These are phyloP conservation scores for Amblyopsis rosae DNA, from an alignment of 2,113 vertebrate genomes.

Conservation along the genomic window DNA sequence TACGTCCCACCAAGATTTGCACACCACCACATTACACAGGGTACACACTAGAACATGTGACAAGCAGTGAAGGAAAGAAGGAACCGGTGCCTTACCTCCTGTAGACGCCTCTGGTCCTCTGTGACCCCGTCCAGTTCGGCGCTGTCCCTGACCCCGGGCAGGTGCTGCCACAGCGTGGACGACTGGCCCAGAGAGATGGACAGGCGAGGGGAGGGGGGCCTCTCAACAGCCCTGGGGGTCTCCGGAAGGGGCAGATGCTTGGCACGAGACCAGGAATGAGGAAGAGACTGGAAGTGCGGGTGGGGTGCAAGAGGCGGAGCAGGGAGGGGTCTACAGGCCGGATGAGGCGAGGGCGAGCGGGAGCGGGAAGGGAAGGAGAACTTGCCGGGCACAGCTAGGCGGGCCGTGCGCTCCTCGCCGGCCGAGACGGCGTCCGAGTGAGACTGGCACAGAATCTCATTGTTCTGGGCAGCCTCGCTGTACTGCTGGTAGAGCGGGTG, in stretches of 20 bases:
- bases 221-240: slow-evolving; percentile 57
- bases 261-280: slow-evolving; percentile 66
- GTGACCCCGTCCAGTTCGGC: slow-evolving; percentile 79
- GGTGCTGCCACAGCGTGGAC: slow-evolving; percentile 88
- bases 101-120: slow-evolving; percentile 86
- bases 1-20: not conserved
- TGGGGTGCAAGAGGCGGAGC: slow-evolving; percentile 59
- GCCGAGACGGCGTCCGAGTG: slow-evolving; percentile 74
- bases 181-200: slow-evolving; percentile 80
- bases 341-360: slow-evolving; percentile 67
- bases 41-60: too few relatives aligned
- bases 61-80: not conserved
- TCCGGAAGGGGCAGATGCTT: slow-evolving; percentile 72
- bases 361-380: slow-evolving; percentile 71
- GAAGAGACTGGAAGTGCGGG: slow-evolving; percentile 50
- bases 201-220: slow-evolving; percentile 75
- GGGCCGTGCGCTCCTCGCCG: slow-evolving; percentile 29
- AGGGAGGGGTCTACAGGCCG: slow-evolving; percentile 82
- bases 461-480: slow-evolving; percentile 87
- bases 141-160: slow-evolving; percentile 84
- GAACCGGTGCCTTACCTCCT: slow-evolving; percentile 82
- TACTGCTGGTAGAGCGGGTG: slow-evolving; percentile 94
- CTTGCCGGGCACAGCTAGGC: not conserved
- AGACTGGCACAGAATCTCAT: slow-evolving; percentile 90
- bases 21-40: too few relatives aligned